Evolutionary conservation across 1,140 invertebrate genomes (phyloP).

Genomic region (Piezodorus guildinii): DNA sequence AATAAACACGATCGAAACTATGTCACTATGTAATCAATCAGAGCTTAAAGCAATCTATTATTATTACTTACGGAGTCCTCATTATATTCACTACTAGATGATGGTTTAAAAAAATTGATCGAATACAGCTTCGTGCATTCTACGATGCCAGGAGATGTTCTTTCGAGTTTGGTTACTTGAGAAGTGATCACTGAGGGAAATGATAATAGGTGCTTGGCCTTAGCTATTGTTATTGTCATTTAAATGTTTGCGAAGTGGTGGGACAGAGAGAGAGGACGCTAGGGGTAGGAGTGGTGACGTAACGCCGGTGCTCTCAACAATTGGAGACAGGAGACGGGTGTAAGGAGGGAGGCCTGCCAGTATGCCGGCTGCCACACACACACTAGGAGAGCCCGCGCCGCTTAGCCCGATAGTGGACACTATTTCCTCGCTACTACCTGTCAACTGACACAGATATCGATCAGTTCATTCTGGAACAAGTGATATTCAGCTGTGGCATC

Average conservation of each 20-base stretch:
- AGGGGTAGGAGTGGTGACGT: constrained; percentile 20
- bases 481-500: constrained; percentile 22
- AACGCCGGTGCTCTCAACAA: constrained; percentile 18
- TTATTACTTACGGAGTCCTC: background rate
- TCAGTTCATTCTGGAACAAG: constrained; percentile 21
- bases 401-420: background rate
- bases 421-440: constrained; percentile 10
- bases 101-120: background rate
- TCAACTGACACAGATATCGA: constrained; percentile 17
- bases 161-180: background rate
- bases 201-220: too few species aligned
- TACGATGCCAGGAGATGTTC: background rate
- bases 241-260: background rate
- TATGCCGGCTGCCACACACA: constrained; percentile 17
- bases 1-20: too few species aligned
- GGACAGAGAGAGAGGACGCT: background rate
- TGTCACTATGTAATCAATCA: too few species aligned
- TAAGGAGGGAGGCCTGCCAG: constrained; percentile 13
- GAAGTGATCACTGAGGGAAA: background rate
- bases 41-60: too few species aligned
- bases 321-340: constrained; percentile 13
- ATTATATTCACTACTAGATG: background rate
- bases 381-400: background rate
- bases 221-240: background rate
- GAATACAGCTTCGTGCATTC: background rate